A percentile compares a stretch with the other conserved stretches of the same genome.
Conservation (phyloP, 2,113 vertebrate genomes). For the Microcebus lehilahytsara region DNA sequence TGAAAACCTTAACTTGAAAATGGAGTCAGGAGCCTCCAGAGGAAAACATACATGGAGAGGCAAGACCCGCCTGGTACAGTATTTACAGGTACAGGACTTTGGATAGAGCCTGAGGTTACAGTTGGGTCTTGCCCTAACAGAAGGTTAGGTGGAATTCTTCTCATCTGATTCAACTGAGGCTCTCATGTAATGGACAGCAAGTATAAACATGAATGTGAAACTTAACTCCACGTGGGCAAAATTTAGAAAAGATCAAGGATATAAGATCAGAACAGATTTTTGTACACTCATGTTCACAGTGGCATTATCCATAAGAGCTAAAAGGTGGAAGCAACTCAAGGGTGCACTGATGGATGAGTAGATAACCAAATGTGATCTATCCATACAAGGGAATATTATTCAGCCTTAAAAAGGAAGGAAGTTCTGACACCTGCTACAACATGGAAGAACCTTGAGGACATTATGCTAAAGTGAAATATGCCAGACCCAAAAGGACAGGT, state of each 20-base stretch:
- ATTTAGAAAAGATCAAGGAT: neutral
- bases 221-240: neutral
- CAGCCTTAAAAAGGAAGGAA: neutral
- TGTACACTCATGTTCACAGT: neutral
- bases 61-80: neutral
- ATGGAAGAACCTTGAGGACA: neutral
- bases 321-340: neutral
- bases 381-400: neutral
- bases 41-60: neutral
- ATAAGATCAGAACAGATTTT: neutral
- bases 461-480: neutral
- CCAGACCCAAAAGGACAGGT: neutral
- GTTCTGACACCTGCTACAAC: neutral
- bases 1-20: neutral
- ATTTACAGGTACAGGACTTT: neutral
- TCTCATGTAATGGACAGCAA: neutral
- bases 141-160: neutral
- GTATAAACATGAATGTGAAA: neutral
- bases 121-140: neutral
- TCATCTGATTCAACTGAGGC: neutral
- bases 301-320: neutral
- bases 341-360: accelerated
- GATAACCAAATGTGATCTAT: too few relatives aligned
- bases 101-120: neutral
- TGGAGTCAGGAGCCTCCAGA: neutral